These are phyloP conservation scores for Setipinna tenuifilis DNA, from an alignment of 2,797 vertebrate species.

Conservation along the genomic window DNA sequence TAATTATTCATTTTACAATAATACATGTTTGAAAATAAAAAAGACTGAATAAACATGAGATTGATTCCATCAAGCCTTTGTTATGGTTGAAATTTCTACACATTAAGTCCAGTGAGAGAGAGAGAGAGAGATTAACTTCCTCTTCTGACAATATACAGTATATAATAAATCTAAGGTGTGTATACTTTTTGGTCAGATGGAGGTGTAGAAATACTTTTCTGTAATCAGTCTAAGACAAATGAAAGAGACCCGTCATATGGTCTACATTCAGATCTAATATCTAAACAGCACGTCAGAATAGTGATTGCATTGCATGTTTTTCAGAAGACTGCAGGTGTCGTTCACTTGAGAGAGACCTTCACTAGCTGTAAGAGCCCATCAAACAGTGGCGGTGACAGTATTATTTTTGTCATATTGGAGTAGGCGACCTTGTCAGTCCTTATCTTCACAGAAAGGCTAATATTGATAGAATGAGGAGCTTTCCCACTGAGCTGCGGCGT, in stretches of 20 bases:
- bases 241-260: background rate
- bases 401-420: conserved; percentile 10
- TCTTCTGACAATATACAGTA: background rate
- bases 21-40: background rate
- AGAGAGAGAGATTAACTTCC: background rate
- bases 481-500: background rate
- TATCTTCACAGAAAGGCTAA: conserved; percentile 21
- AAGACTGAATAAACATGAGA: background rate
- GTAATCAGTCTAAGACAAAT: background rate
- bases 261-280: background rate
- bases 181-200: background rate
- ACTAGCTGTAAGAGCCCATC: background rate
- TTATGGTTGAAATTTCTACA: background rate
- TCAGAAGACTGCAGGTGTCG: background rate
- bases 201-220: background rate
- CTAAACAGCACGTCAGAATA: background rate
- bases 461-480: conserved; percentile 14
- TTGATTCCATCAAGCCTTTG: background rate
- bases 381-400: background rate
- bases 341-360: background rate
- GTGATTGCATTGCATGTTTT: background rate
- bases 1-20: background rate
- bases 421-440: background rate
- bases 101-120: background rate
- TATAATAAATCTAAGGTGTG: background rate